Evolutionary conservation across 1,140 invertebrate genomes (phyloP), one percentile per base, ranked within the genome.

Genomic region (Solenopsis invicta): DNA sequence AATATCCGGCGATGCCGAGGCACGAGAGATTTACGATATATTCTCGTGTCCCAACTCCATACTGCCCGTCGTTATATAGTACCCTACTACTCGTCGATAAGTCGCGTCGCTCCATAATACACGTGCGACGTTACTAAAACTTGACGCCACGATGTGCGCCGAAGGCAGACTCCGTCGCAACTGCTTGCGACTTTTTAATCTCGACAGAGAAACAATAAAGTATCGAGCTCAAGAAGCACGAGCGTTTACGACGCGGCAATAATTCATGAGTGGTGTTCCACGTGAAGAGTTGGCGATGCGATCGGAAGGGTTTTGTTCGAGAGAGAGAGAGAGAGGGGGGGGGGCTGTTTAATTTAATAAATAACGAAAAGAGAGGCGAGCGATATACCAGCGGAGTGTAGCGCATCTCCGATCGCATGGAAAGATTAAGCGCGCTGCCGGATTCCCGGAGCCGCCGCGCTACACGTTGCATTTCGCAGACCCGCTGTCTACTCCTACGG

Each of bases 401-500:
- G 48, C 64, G 12, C 29, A 48, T 13, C 52, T 48, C 18, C 37
- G 41, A 72, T 82, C 21, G 52, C 21, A 10, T 18, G 80, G 24
- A 67, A 75, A 72, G 64, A 62, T 89, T 76, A 52, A 87, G 62
- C 66, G 29, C 54, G 59, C 12, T 18, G 21, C 12, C 21, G 21
- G 41, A 34, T 67, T 81, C 29, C 12, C 10, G 50, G 50, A 62
- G 52, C 78, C 37, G 48, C 59, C 3, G 29, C 29, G 2, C 29
- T 29, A 29, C 29, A 81, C 77, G 64, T 59, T 71, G 71, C 48
- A 59, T 82, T 74, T 67, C 74, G 56, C 54, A 74, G 76, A 90
- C 89, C 80, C 67, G 84, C 64, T 87, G 89, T 90, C 88, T 88
- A 80, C 72, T 62, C 50, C 76, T 77, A 82, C 88, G 50, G 87